Evolutionary conservation across 2,113 vertebrate genomes (phyloP).

Genomic region (Monarcha castaneiventris): DNA sequence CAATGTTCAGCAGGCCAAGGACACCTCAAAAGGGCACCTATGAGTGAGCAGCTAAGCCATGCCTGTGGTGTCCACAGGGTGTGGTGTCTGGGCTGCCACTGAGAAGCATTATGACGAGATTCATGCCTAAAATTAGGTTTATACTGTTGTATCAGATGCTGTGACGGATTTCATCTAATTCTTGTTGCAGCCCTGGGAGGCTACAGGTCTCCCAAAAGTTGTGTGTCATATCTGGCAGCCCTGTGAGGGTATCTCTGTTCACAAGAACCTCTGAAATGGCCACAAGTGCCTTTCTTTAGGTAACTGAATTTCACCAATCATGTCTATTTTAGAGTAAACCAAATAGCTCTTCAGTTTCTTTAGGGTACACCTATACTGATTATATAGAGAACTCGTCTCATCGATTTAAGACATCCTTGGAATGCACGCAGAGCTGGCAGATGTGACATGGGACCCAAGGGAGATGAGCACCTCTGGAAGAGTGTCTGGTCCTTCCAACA

Average conservation of each 20-base stretch:
- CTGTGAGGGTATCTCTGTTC: neutral
- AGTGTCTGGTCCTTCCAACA: neutral
- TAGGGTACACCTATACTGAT: neutral
- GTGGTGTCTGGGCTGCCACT: neutral
- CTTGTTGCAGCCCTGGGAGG: neutral
- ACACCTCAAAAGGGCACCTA: neutral
- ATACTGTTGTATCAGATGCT: neutral
- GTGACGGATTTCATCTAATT: neutral
- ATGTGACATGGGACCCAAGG: neutral
- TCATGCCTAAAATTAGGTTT: neutral
- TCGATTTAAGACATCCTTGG: neutral
- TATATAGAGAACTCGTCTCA: rapidly evolving
- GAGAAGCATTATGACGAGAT: neutral
- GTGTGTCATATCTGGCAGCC: neutral
- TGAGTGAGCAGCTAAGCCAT: neutral
- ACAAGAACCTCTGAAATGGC: neutral
- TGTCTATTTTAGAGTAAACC: neutral
- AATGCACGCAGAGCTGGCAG: neutral
- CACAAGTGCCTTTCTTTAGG: neutral
- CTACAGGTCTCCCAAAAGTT: neutral
- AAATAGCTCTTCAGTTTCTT: neutral
- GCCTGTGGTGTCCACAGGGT: neutral
- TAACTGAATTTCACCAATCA: neutral
- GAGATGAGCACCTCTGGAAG: neutral
- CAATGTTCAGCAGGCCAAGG: neutral